Base-by-base conservation (phyloP, 2,888 invertebrate genomes). In the Caenorhabditis imperialis region DNA sequence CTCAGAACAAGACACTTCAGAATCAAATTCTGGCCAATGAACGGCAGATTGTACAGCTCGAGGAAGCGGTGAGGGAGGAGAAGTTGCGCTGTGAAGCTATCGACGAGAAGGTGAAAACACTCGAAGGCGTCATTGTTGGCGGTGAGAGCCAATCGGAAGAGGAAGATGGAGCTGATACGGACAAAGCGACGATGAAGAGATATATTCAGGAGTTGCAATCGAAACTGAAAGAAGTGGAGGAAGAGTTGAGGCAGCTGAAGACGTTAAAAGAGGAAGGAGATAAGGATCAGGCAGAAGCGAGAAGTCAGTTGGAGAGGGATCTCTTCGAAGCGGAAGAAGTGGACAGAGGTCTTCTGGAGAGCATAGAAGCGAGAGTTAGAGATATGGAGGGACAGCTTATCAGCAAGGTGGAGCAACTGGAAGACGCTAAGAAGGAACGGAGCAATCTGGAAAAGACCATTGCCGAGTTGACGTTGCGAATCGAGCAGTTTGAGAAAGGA, bases 311-410 rank as follows among this genome's bases (percentile, higher is more conserved):
- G 12, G 54, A 62, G 12, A 22, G 20, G 2, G 54, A 63, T 16
- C 44, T 70, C 1, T 51, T 44, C 30, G 73, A 73, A 30, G 65
- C 73, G 10, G 61, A 61, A 14, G 47, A 67, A 35, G 67, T 74
- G 2, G 74, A 74, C 27, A 6, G 54, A 18, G 55, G 54, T 16
- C 23, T 73, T 5, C 25, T 73, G 27, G 73, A 65, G 25, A 55
- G 73, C 2, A 65, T 73, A 25, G 73, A 73, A 30, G n/a, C 3
- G 33, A 10, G 73, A 42, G 60, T 73, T 18, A 10, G 16, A 8
- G 54, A 6, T 2, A 40, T 54, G 40, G 54, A 54, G 38, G 6
- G 16, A 1, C 38, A 54, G 7, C 16, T 54, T 3, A 22, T n/a
- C n/a, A 33, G 27, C 12, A 57, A 44, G 30, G 18, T 2, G 14